Conservation (phyloP, 2,113 vertebrate genomes). For the human (Homo sapiens) region DNA sequence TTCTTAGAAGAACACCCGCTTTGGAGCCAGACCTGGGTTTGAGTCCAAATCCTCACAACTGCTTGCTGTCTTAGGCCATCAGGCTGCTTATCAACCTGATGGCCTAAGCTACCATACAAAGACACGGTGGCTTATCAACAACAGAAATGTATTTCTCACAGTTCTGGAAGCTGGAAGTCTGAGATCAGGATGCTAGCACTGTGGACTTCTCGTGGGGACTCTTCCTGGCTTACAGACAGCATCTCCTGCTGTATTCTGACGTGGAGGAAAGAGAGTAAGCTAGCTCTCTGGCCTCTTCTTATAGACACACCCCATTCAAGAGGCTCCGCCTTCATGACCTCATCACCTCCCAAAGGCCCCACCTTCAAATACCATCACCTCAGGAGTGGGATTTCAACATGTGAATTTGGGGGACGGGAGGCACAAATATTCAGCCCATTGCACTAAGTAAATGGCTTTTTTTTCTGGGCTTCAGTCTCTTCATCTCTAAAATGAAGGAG, state of each 20-base stretch:
- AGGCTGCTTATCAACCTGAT: neutral
- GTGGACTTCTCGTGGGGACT: rapidly evolving
- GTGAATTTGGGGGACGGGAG: no score
- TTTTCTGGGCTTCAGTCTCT: neutral
- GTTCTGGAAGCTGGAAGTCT: neutral
- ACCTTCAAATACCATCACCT: neutral
- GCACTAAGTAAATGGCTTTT: neutral
- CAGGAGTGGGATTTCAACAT: neutral
- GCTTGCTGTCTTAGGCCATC: neutral
- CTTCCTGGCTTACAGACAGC: neutral
- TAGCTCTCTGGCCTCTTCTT: neutral
- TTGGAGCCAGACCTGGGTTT: neutral
- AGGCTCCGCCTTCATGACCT: neutral
- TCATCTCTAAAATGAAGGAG: neutral
- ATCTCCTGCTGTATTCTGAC: neutral
- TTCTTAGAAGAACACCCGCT: neutral
- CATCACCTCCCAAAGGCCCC: neutral
- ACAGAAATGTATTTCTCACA: neutral
- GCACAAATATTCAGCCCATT: no score
- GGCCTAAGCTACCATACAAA: neutral
- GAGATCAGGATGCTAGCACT: neutral
- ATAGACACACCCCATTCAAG: neutral
- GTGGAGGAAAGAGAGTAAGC: rapidly evolving
- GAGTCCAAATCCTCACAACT: neutral
- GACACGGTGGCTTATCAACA: neutral